A percentile compares a stretch with the other conserved stretches of the same genome.
Evolutionary conservation across 2,113 vertebrate genomes (phyloP).

Genomic region (Serilophus lunatus): DNA sequence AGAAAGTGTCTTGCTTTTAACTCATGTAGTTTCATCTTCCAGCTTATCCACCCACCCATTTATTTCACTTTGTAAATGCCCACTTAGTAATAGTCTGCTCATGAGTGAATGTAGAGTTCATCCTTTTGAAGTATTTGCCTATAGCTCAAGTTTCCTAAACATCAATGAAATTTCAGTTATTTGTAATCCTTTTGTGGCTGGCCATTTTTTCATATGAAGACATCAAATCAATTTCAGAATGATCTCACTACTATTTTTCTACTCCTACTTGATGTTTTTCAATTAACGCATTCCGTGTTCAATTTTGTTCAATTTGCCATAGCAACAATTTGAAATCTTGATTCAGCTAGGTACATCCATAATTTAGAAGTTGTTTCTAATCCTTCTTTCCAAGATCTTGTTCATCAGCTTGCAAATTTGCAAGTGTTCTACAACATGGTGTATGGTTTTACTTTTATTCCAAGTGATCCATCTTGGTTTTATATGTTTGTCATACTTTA

Average conservation of each 20-base stretch:
- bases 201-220: not conserved
- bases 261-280: not conserved
- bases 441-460: not conserved
- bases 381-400: not conserved
- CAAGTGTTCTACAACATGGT: not conserved
- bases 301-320: not conserved
- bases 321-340: not conserved
- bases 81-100: not conserved
- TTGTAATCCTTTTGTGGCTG: not conserved
- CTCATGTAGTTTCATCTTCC: not conserved
- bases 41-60: not conserved
- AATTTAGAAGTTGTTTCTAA: not conserved
- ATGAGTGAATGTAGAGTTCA: not conserved
- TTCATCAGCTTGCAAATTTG: not conserved
- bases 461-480: not conserved
- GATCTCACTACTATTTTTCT: not conserved
- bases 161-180: not conserved
- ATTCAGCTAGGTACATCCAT: not conserved
- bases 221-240: slow-evolving; percentile 17
- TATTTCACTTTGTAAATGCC: not conserved
- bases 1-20: not conserved
- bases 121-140: not conserved
- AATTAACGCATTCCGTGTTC: not conserved
- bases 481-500: not conserved
- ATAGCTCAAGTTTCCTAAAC: not conserved